These are phyloP conservation scores for Panthera uncia DNA, from an alignment of 2,113 vertebrate species.

Conservation along the genomic window DNA sequence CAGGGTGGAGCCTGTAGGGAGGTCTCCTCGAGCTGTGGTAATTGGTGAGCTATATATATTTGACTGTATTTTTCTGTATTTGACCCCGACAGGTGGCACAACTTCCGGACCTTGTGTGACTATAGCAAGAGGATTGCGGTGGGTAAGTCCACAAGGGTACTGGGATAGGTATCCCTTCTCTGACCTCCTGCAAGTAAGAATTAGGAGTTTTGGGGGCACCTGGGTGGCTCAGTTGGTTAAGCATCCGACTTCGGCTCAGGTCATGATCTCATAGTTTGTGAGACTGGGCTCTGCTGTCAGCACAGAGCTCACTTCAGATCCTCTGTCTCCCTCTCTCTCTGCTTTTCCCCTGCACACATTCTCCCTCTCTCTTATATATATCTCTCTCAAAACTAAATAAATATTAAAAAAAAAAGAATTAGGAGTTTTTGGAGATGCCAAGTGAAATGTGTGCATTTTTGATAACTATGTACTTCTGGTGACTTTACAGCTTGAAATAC, in stretches of 20 bases:
- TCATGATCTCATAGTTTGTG: too few relatives aligned
- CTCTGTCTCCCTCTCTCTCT: too few relatives aligned
- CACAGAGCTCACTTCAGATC: too few relatives aligned
- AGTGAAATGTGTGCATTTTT: constrained; percentile 95
- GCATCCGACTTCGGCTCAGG: too few relatives aligned
- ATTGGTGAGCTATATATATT: not conserved
- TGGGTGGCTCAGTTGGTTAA: too few relatives aligned
- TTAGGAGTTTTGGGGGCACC: too few relatives aligned
- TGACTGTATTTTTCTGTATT: constrained; percentile 35
- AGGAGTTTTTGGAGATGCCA: constrained; percentile 87
- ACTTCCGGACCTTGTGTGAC: constrained; percentile 94
- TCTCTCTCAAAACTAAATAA: too few relatives aligned
- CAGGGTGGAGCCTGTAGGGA: not conserved
- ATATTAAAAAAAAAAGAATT: not conserved
- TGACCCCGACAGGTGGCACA: constrained; percentile 90
- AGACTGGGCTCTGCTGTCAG: too few relatives aligned
- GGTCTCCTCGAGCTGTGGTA: not conserved
- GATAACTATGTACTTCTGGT: constrained; percentile 97
- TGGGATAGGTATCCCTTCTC: not conserved
- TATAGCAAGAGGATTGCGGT: constrained; percentile 95
- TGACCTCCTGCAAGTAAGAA: not conserved
- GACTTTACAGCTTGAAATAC: constrained; percentile 93
- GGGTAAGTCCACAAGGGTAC: constrained; percentile 84
- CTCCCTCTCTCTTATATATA: too few relatives aligned
- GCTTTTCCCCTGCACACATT: too few relatives aligned